Percentiles rank a stretch among this genome's conserved stretches.
Conservation (phyloP, 2,888 invertebrate species). For the Rhaphigaster nebulosa region DNA sequence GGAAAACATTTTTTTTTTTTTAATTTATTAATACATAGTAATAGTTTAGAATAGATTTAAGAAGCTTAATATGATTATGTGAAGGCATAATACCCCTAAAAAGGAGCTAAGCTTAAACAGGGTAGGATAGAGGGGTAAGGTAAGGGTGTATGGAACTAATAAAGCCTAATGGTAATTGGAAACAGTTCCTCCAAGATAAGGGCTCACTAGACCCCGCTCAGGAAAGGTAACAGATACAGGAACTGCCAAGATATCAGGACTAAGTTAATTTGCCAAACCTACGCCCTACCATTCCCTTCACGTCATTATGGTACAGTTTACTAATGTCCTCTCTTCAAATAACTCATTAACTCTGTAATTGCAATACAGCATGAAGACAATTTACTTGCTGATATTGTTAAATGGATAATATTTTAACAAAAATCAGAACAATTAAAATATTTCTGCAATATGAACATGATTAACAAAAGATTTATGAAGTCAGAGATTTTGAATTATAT, state of each 20-base stretch:
- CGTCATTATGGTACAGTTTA: not conserved
- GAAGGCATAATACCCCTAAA: not conserved
- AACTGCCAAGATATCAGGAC: constrained; percentile 48
- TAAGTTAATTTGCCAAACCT: constrained; percentile 39
- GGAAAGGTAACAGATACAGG: constrained; percentile 53
- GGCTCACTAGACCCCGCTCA: not conserved
- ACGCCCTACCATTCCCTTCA: constrained; percentile 10
- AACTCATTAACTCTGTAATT: not conserved
- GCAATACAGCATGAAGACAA: not conserved
- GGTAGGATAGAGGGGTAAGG: constrained; percentile 1
- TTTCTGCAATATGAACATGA: not conserved
- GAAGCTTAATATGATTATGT: not conserved
- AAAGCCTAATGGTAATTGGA: constrained; percentile 57
- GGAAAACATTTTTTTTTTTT: not conserved
- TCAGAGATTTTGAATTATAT: not conserved
- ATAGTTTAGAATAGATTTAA: not conserved
- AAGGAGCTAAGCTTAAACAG: not conserved
- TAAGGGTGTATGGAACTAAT: constrained; percentile 42
- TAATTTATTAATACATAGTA: not conserved
- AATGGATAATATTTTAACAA: not conserved
- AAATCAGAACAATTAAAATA: not conserved
- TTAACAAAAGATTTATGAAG: not conserved
- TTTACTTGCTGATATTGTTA: not conserved
- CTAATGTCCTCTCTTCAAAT: constrained; percentile 39
- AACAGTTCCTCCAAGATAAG: constrained; percentile 44